Evolutionary conservation across 35 echinoderm and acorn worm genomes (phyloP), one percentile per base, ranked within the genome.

Genomic region (Stichopus chloronotus): DNA sequence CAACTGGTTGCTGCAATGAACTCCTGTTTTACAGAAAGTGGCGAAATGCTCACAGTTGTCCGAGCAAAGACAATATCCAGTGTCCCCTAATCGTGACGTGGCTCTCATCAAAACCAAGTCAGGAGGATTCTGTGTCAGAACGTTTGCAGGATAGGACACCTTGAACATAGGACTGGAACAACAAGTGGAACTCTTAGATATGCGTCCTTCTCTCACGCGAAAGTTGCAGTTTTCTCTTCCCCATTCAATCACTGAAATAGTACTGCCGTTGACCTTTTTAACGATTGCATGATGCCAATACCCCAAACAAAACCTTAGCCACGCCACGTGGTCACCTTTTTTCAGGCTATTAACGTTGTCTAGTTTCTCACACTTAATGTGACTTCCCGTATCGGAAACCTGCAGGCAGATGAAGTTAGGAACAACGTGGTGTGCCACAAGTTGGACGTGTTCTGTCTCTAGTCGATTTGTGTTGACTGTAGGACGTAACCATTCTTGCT

Each of bases 271-370:
- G 10, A 91, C 55, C 4, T 72, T 63, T 4, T 30, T 24, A 22
- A 94, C 93, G 52, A 94, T 91, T 13, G 88, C 93, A 53, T 94
- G 93, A n/a, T 94, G 93, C 93, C 93, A 94, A 30, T 91, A 84
- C 13, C 30, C 60, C 9, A 58, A 63, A 24, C n/a, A 55, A 12
- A 52, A 23, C 53, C 93, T 60, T 11, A 68, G 58, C 93, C 93
- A 94, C 6, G 93, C 16, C 58, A 94, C 80, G 78, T 94, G 93
- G 52, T 94, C 93, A 4, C 93, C 93, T 89, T 3, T 43, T 14
- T 84, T 90, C n/a, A 93, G 54, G 17, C 25, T 24, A n/a, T 12
- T 21, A 17, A 21, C 11, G 17, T 71, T 2, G 1, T 53, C 2
- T 9, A 89, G 25, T 25, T 89, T 65, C 21, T 54, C 53, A 60